phyloP scores from a whole-genome alignment of 1,140 invertebrate species.

The Solen grandis region DNA sequence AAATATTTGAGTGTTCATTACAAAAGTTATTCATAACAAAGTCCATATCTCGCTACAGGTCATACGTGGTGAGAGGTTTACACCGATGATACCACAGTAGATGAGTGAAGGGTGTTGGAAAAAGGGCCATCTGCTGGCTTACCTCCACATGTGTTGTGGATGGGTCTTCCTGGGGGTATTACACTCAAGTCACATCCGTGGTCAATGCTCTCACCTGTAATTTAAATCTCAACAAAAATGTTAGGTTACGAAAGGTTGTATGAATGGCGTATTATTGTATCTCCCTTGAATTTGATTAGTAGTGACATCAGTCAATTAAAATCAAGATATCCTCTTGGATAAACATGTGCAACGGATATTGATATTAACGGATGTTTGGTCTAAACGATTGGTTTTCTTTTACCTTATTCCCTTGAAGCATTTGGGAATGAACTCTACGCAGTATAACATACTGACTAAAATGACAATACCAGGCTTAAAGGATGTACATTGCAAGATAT shows the following conservation, averaged over 20 bases:
- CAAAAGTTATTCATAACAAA: too few relatives aligned
- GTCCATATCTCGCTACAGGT: too few relatives aligned
- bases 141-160: constrained; percentile 12
- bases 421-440: too few relatives aligned
- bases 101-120: too few relatives aligned
- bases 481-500: too few relatives aligned
- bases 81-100: too few relatives aligned
- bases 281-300: background rate
- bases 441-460: too few relatives aligned
- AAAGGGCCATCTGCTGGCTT: too few relatives aligned
- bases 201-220: constrained; percentile 21
- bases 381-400: background rate
- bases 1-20: too few relatives aligned
- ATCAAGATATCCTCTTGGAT: background rate
- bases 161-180: background rate
- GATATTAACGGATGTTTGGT: background rate
- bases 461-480: too few relatives aligned
- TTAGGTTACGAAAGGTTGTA: background rate
- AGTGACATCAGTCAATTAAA: background rate
- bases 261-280: background rate
- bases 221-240: background rate
- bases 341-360: background rate
- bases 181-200: constrained; percentile 14
- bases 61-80: too few relatives aligned
- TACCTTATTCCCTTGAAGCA: too few relatives aligned